Conservation (phyloP, 1,140 invertebrate species). For the Metopolophium dirhodum region DNA sequence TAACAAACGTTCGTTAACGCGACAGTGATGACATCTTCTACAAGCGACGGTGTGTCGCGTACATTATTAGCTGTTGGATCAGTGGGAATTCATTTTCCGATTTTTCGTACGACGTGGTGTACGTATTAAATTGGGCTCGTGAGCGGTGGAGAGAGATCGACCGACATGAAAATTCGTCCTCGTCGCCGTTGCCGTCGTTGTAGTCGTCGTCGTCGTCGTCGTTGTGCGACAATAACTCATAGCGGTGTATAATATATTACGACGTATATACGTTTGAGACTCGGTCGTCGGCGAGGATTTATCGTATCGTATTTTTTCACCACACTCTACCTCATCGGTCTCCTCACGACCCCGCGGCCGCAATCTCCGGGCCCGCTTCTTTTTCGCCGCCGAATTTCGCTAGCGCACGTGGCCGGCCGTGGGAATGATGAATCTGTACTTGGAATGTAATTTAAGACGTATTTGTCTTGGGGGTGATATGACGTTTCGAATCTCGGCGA, state of each 20-base stretch:
- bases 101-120: neutral
- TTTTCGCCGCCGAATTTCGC: slow-evolving; percentile 17
- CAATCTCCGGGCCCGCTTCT: neutral
- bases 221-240: neutral
- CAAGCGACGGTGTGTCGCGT: neutral
- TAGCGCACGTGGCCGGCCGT: neutral
- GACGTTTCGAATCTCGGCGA: slow-evolving; percentile 42
- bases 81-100: neutral
- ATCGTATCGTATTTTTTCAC: slow-evolving; percentile 19
- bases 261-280: neutral
- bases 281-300: slow-evolving; percentile 3
- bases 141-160: neutral
- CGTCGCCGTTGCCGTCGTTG: neutral
- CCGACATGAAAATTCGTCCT: neutral
- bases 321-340: neutral
- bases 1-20: neutral
- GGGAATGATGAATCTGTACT: slow-evolving; percentile 40
- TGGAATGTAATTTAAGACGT: slow-evolving; percentile 44
- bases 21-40: neutral
- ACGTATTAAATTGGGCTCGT: neutral
- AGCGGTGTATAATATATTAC: neutral
- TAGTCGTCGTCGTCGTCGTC: neutral
- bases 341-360: too few species aligned
- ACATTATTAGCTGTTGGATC: neutral
- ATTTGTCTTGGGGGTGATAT: slow-evolving; percentile 43